Evolutionary conservation across 2,888 invertebrate species (phyloP).

Genomic region (Eudemis profundana): DNA sequence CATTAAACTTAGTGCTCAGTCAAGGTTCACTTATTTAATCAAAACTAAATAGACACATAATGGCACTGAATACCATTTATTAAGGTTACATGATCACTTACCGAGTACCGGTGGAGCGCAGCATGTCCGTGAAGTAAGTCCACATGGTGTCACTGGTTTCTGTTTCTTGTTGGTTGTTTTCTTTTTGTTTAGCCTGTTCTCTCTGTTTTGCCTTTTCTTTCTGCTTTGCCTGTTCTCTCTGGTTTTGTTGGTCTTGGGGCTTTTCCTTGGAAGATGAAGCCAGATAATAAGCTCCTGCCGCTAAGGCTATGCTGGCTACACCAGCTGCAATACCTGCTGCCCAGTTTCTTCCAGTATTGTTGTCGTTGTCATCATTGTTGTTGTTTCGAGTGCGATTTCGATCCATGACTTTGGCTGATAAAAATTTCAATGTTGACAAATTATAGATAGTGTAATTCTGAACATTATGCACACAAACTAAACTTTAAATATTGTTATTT

Average conservation of each 20-base stretch:
- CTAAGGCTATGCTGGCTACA: constrained; percentile 15
- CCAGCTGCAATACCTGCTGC: constrained; percentile 39
- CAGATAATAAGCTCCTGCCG: constrained; percentile 40
- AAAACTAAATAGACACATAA: not conserved
- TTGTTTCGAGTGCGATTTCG: constrained; percentile 1
- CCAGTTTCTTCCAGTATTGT: constrained; percentile 20
- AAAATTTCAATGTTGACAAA: not conserved
- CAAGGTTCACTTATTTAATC: no score
- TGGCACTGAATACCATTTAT: not conserved
- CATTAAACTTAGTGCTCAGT: no score
- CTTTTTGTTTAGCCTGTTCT: not conserved
- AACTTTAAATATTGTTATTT: no score
- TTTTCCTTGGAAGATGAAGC: constrained; percentile 1
- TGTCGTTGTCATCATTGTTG: constrained; percentile 2
- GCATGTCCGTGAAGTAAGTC: constrained; percentile 16
- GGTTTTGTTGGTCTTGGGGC: not conserved
- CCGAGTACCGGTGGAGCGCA: not conserved
- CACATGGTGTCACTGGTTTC: constrained; percentile 1
- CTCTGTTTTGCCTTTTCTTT: constrained; percentile 6
- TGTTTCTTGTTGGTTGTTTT: not conserved
- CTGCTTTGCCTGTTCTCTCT: constrained; percentile 7
- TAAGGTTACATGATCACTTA: not conserved
- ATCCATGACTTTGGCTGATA: constrained; percentile 20
- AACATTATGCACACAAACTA: no score
- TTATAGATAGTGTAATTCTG: no score